phyloP scores from a whole-genome alignment of 2,113 vertebrate genomes.

The Austrofundulus limnaeus region DNA sequence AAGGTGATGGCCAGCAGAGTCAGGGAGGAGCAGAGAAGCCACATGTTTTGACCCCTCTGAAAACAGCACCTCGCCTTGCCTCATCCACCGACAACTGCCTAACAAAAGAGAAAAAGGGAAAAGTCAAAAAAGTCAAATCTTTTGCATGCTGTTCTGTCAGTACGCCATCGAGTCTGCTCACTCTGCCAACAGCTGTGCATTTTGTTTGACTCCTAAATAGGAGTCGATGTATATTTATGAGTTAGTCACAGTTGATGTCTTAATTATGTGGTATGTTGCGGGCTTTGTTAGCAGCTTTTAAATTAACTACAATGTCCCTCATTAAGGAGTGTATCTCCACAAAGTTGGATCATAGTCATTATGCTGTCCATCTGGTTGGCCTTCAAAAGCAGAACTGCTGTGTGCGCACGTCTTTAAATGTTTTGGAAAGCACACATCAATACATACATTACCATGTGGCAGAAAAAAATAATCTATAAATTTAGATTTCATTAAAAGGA shows the following conservation, averaged over 20 bases:
- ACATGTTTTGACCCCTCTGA: constrained; percentile 70
- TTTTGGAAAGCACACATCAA: not conserved
- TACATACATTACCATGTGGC: constrained; percentile 1
- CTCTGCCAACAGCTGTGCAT: constrained; percentile 51
- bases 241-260: constrained; percentile 58
- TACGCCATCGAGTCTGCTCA: constrained; percentile 14
- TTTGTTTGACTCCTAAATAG: constrained; percentile 54
- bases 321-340: constrained; percentile 69
- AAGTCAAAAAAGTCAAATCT: constrained; percentile 48
- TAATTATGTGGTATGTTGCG: constrained; percentile 64
- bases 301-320: constrained; percentile 69
- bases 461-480: not conserved
- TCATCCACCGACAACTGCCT: constrained; percentile 56
- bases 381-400: constrained; percentile 51
- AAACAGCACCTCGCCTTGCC: constrained; percentile 30
- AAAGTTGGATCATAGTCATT: constrained; percentile 72
- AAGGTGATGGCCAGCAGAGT: constrained; percentile 68
- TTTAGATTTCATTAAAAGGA: too few species aligned
- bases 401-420: constrained; percentile 19
- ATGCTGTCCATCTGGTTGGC: constrained; percentile 73
- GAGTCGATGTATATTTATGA: constrained; percentile 71
- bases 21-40: constrained; percentile 69
- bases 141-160: constrained; percentile 17
- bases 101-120: constrained; percentile 39
- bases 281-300: constrained; percentile 68